phyloP scores from a whole-genome alignment of 2,113 vertebrate genomes.

The Pseudopipra pipra region DNA sequence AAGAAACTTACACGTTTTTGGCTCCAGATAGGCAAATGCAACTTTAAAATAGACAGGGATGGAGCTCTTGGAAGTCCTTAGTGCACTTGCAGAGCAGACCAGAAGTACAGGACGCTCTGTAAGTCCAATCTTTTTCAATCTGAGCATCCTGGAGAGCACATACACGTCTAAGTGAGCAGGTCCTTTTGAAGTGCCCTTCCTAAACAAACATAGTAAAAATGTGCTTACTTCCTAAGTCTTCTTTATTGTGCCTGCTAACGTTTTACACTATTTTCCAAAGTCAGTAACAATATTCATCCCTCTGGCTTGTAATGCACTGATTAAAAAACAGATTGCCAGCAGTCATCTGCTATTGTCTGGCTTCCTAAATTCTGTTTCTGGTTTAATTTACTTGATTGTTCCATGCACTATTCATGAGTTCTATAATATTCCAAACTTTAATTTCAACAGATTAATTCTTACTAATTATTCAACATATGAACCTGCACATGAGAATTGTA shows the following conservation, averaged over 20 bases:
- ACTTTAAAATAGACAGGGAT: conserved; percentile 12
- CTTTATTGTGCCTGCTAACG: conserved; percentile 58
- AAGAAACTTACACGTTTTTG: conserved; percentile 52
- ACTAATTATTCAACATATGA: conserved; percentile 85
- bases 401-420: conserved; percentile 86
- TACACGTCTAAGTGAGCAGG: not conserved
- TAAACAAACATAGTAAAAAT: conserved; percentile 30
- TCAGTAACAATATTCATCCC: conserved; percentile 67
- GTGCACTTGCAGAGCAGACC: not conserved
- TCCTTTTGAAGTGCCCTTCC: not conserved
- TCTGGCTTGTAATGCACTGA: conserved; percentile 72
- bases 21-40: conserved; percentile 41
- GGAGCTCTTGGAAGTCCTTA: not conserved
- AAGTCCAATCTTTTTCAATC: not conserved
- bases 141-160: not conserved
- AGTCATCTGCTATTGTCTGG: conserved; percentile 76
- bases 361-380: conserved; percentile 63
- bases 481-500: conserved; percentile 78
- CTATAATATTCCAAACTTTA: conserved; percentile 83
- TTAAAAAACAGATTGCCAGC: conserved; percentile 78
- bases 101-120: not conserved
- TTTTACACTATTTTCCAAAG: conserved; percentile 50
- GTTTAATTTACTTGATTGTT: conserved; percentile 75
- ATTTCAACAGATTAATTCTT: conserved; percentile 84
- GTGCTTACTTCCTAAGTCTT: conserved; percentile 39